phyloP scores from a whole-genome alignment of 2,888 invertebrate genomes.

The Alsophila aescularia region DNA sequence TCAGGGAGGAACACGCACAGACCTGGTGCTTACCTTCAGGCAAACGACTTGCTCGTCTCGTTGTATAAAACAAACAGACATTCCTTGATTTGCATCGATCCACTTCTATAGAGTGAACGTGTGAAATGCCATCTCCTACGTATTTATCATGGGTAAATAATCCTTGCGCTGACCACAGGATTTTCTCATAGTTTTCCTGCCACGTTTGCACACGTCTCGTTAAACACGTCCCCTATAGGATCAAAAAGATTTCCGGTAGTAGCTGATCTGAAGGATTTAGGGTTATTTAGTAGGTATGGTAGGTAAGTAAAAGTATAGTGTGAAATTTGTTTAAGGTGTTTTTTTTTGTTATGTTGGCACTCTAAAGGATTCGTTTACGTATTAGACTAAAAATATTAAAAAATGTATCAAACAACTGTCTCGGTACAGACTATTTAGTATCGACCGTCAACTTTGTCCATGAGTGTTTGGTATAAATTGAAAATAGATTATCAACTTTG shows the following conservation, averaged over 20 bases:
- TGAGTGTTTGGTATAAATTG: too few relatives aligned
- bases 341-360: too few relatives aligned
- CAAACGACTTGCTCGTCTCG: too few relatives aligned
- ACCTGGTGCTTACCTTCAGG: too few relatives aligned
- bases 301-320: not conserved
- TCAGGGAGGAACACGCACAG: too few relatives aligned
- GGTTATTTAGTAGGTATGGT: not conserved
- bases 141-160: conserved; percentile 11
- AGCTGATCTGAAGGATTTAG: conserved; percentile 3
- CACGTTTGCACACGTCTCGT: conserved; percentile 20
- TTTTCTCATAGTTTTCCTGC: conserved; percentile 4
- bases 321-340: not conserved
- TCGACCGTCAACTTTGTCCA: too few relatives aligned
- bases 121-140: not conserved
- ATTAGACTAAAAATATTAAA: too few relatives aligned
- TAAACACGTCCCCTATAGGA: conserved; percentile 11
- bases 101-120: not conserved
- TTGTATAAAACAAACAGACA: not conserved
- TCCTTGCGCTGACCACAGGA: conserved; percentile 6
- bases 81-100: not conserved
- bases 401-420: too few relatives aligned
- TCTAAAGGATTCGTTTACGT: too few relatives aligned
- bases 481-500: too few relatives aligned
- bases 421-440: too few relatives aligned
- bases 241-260: conserved; percentile 13